Conservation (phyloP, 2,113 vertebrate species). For the Camelus dromedarius region DNA sequence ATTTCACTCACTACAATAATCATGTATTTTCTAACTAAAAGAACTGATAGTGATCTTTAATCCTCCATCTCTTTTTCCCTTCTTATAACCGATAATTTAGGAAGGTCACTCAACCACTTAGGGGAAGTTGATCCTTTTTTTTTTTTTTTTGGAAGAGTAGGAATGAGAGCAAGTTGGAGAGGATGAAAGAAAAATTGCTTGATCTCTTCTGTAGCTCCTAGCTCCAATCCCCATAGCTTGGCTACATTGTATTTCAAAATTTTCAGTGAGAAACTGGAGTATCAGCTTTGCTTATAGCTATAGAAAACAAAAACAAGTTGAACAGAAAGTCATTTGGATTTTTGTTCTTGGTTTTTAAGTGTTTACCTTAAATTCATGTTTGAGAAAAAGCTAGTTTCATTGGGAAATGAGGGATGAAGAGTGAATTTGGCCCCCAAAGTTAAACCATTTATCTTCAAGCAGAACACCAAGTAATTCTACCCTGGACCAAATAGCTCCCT, state of each 20-base stretch:
- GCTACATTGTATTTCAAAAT: not conserved
- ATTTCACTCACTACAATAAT: not conserved
- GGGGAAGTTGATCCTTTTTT: not conserved
- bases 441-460: not conserved
- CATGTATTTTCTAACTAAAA: constrained; percentile 1
- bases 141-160: not conserved
- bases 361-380: constrained; percentile 32
- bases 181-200: not conserved
- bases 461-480: not conserved
- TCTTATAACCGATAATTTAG: not conserved
- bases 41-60: not conserved
- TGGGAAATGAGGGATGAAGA: not conserved
- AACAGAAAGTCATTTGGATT: not conserved
- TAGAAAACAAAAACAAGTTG: not conserved
- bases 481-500: not conserved
- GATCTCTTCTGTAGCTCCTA: not conserved
- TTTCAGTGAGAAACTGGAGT: not conserved
- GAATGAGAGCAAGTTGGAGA: not conserved
- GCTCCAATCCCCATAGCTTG: not conserved
- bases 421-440: not conserved
- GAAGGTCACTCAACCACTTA: not conserved
- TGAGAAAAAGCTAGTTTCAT: constrained; percentile 31
- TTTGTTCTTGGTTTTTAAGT: constrained; percentile 17
- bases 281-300: not conserved
- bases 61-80: not conserved